Base-by-base conservation (phyloP, 2,797 vertebrate genomes). In the Okamejei kenojei region DNA sequence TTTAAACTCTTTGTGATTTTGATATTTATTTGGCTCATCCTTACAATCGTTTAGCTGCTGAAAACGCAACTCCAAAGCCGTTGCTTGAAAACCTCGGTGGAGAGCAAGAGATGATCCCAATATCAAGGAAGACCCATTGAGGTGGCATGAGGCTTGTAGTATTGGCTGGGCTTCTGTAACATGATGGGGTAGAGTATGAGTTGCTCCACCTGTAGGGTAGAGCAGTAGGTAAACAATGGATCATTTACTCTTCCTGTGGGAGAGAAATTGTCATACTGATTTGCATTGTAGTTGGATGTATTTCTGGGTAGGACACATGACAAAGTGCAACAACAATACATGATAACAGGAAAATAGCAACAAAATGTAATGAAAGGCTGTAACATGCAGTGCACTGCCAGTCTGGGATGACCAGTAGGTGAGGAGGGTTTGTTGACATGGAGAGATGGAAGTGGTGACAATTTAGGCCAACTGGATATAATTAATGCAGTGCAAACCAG, bases 1-100 rank as follows among this genome's bases (percentile, higher is more conserved):
- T 88, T 88, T 88, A 35, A 88, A 88, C 84, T 88, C 84, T 61
- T 63, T 8, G 17, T 68, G 84, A 35, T 88, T 61, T 68, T 63
- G 23, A 74, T 74, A 26, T 74, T 21, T 65, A 65, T 65, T 26
- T 63, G 26, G 19, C n/a, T 68, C 17, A 68, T 35, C 61, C 17
- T 88, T 68, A 19, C 13, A 23, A 35, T 88, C 10, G 1, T 88
- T 17, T 63, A 35, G 17, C 7, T 23, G 17, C 63, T 32, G 8
- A 1, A 88, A 68, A 19, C 0, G 6, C 23, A 32, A 88, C 61
- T 10, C 26, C 63, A 32, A 32, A 65, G 1, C n/a, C 63, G 0
- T 32, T 65, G n/a, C n/a, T 17, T 88, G 61, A n/a, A 58, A 15
- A 7, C 19, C 21, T 21, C 71, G 7, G 71, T 74, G 21, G 71